These are phyloP conservation scores for Cyclophora albipunctata DNA, from an alignment of 2,888 invertebrate species.

Conservation along the genomic window DNA sequence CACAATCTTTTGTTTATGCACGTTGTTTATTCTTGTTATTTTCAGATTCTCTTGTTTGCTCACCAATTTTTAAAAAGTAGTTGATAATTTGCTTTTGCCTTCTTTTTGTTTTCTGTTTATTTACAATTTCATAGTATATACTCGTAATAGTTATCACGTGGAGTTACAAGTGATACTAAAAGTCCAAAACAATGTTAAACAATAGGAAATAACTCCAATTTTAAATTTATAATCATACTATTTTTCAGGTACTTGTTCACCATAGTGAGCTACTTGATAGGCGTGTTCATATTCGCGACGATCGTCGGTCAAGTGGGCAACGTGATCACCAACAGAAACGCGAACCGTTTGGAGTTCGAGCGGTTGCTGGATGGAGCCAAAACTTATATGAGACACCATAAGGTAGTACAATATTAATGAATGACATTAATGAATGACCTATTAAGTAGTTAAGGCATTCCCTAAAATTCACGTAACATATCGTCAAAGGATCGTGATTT, in stretches of 20 bases:
- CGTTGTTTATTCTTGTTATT: conserved; percentile 3
- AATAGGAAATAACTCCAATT: too few species aligned
- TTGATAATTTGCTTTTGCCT: too few species aligned
- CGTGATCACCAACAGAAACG: conserved; percentile 97
- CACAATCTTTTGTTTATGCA: conserved; percentile 11
- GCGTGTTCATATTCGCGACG: conserved; percentile 97
- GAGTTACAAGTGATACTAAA: too few species aligned
- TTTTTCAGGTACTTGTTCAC: conserved; percentile 93
- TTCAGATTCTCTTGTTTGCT: neutral
- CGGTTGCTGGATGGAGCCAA: conserved; percentile 95
- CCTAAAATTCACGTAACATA: too few species aligned
- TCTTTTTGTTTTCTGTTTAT: too few species aligned
- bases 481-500: neutral
- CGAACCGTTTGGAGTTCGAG: conserved; percentile 96
- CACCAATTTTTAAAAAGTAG: too few species aligned
- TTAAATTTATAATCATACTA: too few species aligned
- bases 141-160: too few species aligned
- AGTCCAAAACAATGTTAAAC: too few species aligned
- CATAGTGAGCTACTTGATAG: conserved; percentile 96
- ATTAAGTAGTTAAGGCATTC: too few species aligned
- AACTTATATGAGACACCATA: conserved; percentile 97
- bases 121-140: too few species aligned
- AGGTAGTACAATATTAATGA: conserved; percentile 63
- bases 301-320: conserved; percentile 99
- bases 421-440: too few species aligned